A percentile compares a stretch with the other conserved stretches of the same genome.
Evolutionary conservation across 1,140 invertebrate genomes (phyloP).

Genomic region (Aphaenogaster ashmeadi): DNA sequence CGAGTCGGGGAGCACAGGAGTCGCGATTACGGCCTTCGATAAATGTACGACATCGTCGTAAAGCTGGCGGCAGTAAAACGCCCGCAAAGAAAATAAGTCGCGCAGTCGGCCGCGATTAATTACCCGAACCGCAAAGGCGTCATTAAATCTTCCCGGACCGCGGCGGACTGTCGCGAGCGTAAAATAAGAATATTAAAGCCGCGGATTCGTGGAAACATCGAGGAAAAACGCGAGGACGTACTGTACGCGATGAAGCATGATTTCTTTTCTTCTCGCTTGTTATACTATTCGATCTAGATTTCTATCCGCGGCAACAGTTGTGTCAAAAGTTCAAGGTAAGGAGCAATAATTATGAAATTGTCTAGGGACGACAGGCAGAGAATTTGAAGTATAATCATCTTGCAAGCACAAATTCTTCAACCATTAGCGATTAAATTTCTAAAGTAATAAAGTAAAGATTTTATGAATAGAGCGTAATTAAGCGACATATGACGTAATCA

Average conservation of each 20-base stretch:
- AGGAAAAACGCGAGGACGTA: neutral
- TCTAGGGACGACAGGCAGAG: neutral
- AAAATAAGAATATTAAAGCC: conserved; percentile 7
- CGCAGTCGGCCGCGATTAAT: conserved; percentile 52
- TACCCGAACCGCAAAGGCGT: conserved; percentile 53
- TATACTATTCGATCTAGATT: conserved; percentile 12
- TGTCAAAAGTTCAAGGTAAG: neutral
- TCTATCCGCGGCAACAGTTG: neutral
- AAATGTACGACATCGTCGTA: conserved; percentile 64
- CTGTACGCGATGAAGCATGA: neutral
- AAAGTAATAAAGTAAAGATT: neutral
- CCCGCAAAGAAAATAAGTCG: conserved; percentile 50
- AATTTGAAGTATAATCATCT: neutral
- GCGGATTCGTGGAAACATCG: conserved; percentile 13
- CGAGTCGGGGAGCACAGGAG: conserved; percentile 16
- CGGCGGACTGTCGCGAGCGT: neutral
- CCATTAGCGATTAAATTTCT: neutral
- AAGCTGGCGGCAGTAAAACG: conserved; percentile 42
- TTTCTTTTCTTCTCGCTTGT: neutral
- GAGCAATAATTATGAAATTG: neutral
- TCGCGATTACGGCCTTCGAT: conserved; percentile 50
- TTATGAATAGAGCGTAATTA: neutral
- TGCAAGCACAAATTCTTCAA: neutral
- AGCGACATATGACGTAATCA: neutral
- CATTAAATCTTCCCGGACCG: conserved; percentile 33